Evolutionary conservation across 2,113 vertebrate species (phyloP).

Genomic region (Corythoichthys intestinalis): DNA sequence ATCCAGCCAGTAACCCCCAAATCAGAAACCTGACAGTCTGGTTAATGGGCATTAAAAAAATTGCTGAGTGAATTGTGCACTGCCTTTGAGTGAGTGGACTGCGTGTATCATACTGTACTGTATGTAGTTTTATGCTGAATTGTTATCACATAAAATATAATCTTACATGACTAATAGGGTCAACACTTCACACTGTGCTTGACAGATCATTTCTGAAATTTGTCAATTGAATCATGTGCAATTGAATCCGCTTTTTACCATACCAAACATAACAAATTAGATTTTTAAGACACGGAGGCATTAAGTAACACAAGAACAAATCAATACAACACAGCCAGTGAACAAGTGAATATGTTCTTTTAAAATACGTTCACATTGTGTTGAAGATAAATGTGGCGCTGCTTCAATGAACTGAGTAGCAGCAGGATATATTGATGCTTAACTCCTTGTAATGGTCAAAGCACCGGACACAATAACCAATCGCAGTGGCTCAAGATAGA

Average conservation of each 20-base stretch:
- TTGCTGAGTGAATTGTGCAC: not conserved
- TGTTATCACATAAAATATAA: conserved; percentile 50
- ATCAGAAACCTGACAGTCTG: conserved; percentile 77
- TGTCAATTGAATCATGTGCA: not conserved
- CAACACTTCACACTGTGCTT: conserved; percentile 26
- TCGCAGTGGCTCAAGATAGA: conserved; percentile 1
- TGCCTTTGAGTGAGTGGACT: not conserved
- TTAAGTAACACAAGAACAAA: conserved; percentile 26
- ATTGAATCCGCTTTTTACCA: not conserved
- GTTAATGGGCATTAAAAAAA: conserved; percentile 24
- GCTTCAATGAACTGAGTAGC: conserved; percentile 1
- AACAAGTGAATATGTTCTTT: conserved; percentile 24
- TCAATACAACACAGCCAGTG: conserved; percentile 18
- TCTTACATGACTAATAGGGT: conserved; percentile 48
- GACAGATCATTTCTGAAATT: conserved; percentile 12
- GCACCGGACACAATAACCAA: conserved; percentile 19
- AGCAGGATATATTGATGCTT: conserved; percentile 9
- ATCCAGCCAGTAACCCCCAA: conserved; percentile 79
- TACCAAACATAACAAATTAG: conserved; percentile 14
- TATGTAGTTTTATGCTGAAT: not conserved
- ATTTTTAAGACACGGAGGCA: not conserved
- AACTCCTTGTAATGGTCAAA: conserved; percentile 27
- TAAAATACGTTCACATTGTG: not conserved
- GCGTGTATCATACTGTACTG: not conserved
- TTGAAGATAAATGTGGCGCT: not conserved